Base-by-base conservation (phyloP, 2,888 invertebrate species). In the Glaucopsyche alexis region DNA sequence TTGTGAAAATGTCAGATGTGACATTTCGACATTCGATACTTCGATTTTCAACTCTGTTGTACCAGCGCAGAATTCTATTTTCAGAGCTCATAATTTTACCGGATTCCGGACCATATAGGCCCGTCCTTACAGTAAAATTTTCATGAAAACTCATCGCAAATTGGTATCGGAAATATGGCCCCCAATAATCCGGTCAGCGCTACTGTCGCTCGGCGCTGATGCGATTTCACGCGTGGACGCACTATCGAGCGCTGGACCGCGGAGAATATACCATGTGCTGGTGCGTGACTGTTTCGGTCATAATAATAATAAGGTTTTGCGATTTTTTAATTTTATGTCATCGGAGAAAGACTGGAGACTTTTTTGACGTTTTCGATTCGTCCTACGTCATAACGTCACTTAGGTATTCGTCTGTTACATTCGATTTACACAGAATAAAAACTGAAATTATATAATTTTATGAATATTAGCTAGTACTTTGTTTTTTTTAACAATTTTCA, bases 141-240 rank as follows among this genome's bases (percentile, higher is more conserved):
- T 38, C 60, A 29, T 60, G 60, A 6, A 60, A 60, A 60, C 38
- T 60, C 60, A 60, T 67, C 42, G 67, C 67, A 42, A 67, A 66
- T 66, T 66, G 66, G 47, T 73, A 55, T 71, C 73, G 64, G 73
- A 75, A 78, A 79, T 77, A 73, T 75, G 76, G 74, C 74, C 74
- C 72, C 65, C 77, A 73, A 76, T 79, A 78, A 78, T 78, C 76
- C 77, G 70, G 87, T 87, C 89, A 88, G 84, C 84, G 79, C 84
- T 86, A 89, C 86, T 85, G 84, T 84, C 79, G 84, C 1, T 29
- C 29, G 29, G 84, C 81, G 75, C 79, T 83, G 83, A 87, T 84
- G 82, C 83, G 87, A 87, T 88, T 87, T 81, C 81, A 87, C 84
- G 82, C 80, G 69, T 79, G 77, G 75, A 74, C 80, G 81, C 81